Conservation (phyloP, 37 sponge, comb jelly and placozoan species). For the Bolinopsis microptera region DNA sequence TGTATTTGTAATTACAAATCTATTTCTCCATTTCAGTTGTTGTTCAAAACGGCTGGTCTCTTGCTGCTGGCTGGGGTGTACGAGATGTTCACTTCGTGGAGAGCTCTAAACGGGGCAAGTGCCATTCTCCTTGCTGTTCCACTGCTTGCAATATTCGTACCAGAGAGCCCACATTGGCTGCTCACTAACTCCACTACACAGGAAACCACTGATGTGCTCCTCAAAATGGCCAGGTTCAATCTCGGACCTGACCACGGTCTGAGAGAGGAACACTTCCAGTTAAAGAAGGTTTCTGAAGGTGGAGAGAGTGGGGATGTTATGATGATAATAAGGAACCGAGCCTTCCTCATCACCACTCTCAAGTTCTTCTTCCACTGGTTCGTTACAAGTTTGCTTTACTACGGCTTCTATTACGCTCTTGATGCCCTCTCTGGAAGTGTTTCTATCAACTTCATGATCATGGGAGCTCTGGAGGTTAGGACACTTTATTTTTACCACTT, state of each 20-base stretch:
- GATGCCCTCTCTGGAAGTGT: conserved; percentile 1
- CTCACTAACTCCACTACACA: not conserved
- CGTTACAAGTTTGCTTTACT: not conserved
- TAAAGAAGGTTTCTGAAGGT: not conserved
- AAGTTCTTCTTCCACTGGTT: conserved; percentile 28
- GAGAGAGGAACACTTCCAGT: not conserved
- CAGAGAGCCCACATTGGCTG: conserved; percentile 9
- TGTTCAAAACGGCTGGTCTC: not conserved
- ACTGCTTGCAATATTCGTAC: not conserved
- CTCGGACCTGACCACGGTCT: not conserved
- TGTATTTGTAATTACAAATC: no score
- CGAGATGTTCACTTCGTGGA: not conserved
- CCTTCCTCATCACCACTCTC: not conserved
- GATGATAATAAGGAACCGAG: not conserved
- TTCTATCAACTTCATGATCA: conserved; percentile 8
- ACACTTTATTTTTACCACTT: no score
- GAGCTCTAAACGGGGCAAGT: not conserved
- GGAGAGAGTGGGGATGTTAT: not conserved
- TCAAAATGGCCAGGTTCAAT: conserved; percentile 4
- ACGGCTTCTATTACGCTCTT: conserved; percentile 27
- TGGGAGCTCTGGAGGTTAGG: not conserved
- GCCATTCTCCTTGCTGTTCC: not conserved
- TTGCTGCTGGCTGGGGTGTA: not conserved
- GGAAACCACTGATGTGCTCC: not conserved
- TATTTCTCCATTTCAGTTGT: not conserved